Evolutionary conservation across 2,113 vertebrate genomes (phyloP).

Genomic region (Asarcornis scutulata): DNA sequence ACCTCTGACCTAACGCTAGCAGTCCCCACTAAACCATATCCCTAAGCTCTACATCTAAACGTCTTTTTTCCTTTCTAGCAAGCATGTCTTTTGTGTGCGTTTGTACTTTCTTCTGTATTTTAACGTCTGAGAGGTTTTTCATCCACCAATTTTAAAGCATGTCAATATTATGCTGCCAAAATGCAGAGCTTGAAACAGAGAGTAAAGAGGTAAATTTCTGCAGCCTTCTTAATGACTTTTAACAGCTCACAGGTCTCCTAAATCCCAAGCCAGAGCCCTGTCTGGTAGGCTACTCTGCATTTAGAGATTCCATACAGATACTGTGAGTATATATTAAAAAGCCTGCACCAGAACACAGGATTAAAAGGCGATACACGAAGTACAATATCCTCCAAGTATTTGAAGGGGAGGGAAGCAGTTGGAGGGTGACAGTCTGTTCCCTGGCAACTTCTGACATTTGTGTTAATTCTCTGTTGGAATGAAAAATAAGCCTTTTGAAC

Average conservation of each 20-base stretch:
- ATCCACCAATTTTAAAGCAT: background rate
- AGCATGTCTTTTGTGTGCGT: background rate
- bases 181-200: background rate
- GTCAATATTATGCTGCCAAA: background rate
- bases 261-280: slow-evolving; percentile 48
- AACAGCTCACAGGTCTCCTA: slow-evolving; percentile 19
- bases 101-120: slow-evolving; percentile 9
- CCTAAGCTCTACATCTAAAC: no score
- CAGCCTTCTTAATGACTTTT: slow-evolving; percentile 33
- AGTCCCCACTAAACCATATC: no score
- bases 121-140: slow-evolving; percentile 33
- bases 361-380: slow-evolving; percentile 24
- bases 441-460: slow-evolving; percentile 68
- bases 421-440: slow-evolving; percentile 72
- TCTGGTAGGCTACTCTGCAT: slow-evolving; percentile 48
- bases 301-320: slow-evolving; percentile 51
- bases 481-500: slow-evolving; percentile 68
- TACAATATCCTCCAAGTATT: slow-evolving; percentile 56
- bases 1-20: no score
- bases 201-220: slow-evolving; percentile 36
- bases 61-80: background rate
- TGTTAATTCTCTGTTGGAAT: slow-evolving; percentile 70
- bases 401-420: slow-evolving; percentile 57
- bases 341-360: slow-evolving; percentile 52
- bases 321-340: slow-evolving; percentile 51